phyloP scores from a whole-genome alignment of 2,113 vertebrate genomes.

The Castor canadensis region DNA sequence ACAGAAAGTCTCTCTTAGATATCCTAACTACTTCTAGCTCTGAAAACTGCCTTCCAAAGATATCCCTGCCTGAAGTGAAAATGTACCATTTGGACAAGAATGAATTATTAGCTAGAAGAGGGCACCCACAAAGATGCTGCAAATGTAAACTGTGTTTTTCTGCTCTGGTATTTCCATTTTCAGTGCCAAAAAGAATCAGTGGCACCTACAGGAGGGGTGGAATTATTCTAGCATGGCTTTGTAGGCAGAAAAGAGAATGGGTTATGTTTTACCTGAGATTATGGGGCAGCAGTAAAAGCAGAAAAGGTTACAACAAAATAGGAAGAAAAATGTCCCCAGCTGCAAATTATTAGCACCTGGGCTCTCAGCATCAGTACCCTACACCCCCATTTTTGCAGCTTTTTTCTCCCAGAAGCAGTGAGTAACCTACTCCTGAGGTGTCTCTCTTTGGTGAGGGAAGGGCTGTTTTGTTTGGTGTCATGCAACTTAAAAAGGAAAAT shows the following conservation, averaged over 20 bases:
- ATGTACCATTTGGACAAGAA: neutral
- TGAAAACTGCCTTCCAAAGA: constrained; percentile 46
- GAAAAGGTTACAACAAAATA: neutral
- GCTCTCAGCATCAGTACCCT: neutral
- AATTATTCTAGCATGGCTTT: constrained; percentile 60
- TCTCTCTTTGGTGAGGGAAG: neutral
- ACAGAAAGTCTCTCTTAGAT: neutral
- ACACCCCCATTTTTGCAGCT: neutral
- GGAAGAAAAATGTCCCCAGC: neutral
- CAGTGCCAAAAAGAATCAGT: constrained; percentile 50
- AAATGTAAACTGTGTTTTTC: neutral
- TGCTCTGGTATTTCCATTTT: neutral
- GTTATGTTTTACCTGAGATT: constrained; percentile 52
- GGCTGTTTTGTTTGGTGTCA: neutral
- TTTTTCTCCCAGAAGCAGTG: neutral
- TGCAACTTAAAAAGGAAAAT: neutral
- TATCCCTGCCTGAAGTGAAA: constrained; percentile 53
- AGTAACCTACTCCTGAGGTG: neutral
- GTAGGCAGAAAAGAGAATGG: neutral
- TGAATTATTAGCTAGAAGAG: constrained; percentile 26
- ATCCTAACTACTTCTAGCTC: constrained; percentile 1
- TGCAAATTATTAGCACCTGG: neutral
- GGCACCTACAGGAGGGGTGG: neutral
- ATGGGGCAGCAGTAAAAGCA: constrained; percentile 49
- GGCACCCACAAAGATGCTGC: neutral